Evolutionary conservation across 2,113 vertebrate genomes (phyloP).

Genomic region (Noturus placidus): DNA sequence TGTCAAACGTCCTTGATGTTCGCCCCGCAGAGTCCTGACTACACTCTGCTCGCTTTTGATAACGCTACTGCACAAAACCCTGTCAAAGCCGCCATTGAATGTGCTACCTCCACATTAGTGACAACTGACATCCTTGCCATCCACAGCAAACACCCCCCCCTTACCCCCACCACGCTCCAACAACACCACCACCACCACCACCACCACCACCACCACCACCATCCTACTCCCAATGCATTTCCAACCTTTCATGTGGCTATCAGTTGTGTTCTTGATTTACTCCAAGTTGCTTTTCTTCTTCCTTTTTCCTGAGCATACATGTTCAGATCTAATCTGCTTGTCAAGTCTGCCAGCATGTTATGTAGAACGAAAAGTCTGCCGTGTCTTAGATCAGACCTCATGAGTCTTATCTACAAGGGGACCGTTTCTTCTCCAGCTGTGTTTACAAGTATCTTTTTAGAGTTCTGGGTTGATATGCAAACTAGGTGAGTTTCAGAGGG

Average conservation of each 20-base stretch:
- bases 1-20: constrained; percentile 66
- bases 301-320: neutral
- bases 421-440: constrained; percentile 6
- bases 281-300: neutral
- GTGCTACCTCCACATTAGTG: constrained; percentile 60
- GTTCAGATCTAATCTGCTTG: constrained; percentile 19
- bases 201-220: neutral
- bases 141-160: constrained; percentile 42
- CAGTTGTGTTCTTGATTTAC: constrained; percentile 10
- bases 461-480: neutral
- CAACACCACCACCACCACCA: neutral
- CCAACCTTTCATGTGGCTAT: constrained; percentile 1
- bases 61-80: constrained; percentile 67
- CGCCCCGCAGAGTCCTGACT: constrained; percentile 57
- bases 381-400: neutral
- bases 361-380: neutral
- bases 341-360: constrained; percentile 13
- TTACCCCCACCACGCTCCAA: neutral
- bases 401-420: constrained; percentile 11
- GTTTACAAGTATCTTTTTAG: neutral
- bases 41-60: constrained; percentile 66
- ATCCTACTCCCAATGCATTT: neutral
- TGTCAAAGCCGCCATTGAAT: constrained; percentile 60
- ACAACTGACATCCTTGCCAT: constrained; percentile 61
- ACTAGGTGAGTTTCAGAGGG: neutral